Conservation (phyloP, 2,888 invertebrate genomes). For the Clanis bilineata region DNA sequence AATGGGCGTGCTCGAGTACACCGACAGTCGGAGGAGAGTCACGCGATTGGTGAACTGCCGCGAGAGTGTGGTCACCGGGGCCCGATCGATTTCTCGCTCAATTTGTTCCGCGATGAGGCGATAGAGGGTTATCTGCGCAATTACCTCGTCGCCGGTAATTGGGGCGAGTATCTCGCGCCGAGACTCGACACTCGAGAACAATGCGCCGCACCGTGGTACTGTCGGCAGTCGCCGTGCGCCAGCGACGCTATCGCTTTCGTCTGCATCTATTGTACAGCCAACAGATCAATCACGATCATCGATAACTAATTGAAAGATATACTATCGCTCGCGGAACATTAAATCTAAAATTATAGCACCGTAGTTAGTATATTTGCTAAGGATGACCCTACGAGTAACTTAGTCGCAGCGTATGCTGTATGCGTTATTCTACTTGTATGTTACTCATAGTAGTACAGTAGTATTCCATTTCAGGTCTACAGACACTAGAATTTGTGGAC, state of each 20-base stretch:
- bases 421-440: no score
- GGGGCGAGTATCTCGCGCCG: conserved; percentile 31
- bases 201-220: neutral
- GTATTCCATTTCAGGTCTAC: no score
- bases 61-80: conserved; percentile 35
- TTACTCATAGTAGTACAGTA: no score
- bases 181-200: no score
- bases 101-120: conserved; percentile 62
- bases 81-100: conserved; percentile 58
- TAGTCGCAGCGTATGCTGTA: no score
- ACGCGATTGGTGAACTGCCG: conserved; percentile 44
- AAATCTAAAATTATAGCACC: neutral
- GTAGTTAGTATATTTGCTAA: no score
- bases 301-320: neutral
- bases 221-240: neutral
- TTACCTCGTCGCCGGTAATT: conserved; percentile 53
- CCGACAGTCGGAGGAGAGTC: conserved; percentile 19
- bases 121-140: conserved; percentile 45
- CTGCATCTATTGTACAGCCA: neutral
- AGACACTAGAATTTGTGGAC: no score
- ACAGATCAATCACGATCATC: conserved; percentile 8
- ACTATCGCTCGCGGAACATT: neutral
- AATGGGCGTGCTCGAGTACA: conserved; percentile 35
- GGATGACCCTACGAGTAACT: no score
- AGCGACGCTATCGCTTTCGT: neutral